These are phyloP conservation scores for Anseranas semipalmata DNA, from an alignment of 2,113 vertebrate genomes.

Conservation along the genomic window DNA sequence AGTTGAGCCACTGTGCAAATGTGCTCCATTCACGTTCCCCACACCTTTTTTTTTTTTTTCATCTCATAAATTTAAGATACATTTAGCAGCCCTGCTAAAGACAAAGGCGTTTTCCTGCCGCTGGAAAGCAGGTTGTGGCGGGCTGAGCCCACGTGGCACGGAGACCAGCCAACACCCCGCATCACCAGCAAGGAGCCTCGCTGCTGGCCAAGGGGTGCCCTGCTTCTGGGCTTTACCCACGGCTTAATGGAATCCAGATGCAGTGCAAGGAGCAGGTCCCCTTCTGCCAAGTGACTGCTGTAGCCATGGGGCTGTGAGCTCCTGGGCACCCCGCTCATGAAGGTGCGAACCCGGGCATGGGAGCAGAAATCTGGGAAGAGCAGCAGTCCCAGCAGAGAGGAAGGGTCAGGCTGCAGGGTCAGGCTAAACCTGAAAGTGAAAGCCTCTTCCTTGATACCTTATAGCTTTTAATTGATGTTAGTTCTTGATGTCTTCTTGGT, in stretches of 20 bases:
- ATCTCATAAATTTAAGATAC: not conserved
- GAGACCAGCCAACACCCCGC: not conserved
- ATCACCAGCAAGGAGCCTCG: not conserved
- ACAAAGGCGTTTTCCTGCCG: not conserved
- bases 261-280: not conserved
- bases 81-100: not conserved
- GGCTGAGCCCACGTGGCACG: not conserved
- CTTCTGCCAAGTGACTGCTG: not conserved
- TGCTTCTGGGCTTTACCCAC: not conserved
- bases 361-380: not conserved
- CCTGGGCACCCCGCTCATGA: fast-evolving
- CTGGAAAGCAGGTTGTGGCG: not conserved
- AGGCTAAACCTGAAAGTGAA: not conserved
- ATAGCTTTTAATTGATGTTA: not conserved
- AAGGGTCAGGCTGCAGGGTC: not conserved
- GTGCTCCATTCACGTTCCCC: not conserved
- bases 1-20: slow-evolving; percentile 13
- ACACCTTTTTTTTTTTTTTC: not conserved
- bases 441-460: not conserved
- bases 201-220: not conserved
- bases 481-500: not conserved
- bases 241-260: not conserved
- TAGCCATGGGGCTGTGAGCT: not conserved
- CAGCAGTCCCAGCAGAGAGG: not conserved
- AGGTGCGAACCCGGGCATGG: not conserved